A percentile compares a stretch with the other conserved stretches of the same genome.
Evolutionary conservation across 2,797 vertebrate species (phyloP).

Genomic region (Varecia variegata): DNA sequence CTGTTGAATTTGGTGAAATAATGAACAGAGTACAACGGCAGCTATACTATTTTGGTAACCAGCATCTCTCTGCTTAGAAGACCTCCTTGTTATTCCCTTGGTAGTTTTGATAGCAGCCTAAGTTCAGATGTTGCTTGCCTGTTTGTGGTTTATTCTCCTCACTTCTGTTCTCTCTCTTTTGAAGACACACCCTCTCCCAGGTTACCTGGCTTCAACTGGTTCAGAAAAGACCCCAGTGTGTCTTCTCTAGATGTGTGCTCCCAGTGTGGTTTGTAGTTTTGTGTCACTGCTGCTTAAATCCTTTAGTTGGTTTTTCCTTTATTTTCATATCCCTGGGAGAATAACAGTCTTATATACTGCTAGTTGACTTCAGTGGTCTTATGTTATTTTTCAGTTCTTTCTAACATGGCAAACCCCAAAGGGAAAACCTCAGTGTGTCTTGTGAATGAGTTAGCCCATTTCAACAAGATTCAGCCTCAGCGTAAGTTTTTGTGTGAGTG

Average conservation of each 20-base stretch:
- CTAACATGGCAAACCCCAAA: slow-evolving; percentile 99
- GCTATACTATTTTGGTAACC: not conserved
- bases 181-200: slow-evolving; percentile 17
- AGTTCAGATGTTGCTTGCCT: slow-evolving; percentile 9
- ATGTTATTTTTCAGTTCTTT: slow-evolving; percentile 87
- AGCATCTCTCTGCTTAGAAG: slow-evolving; percentile 5
- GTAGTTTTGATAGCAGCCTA: not conserved
- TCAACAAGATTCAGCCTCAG: slow-evolving; percentile 96
- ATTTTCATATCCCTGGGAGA: not conserved
- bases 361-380: slow-evolving; percentile 55
- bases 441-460: slow-evolving; percentile 99
- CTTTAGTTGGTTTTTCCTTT: not conserved
- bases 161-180: not conserved
- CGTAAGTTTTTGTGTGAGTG: slow-evolving; percentile 96
- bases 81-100: not conserved
- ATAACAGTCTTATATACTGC: not conserved
- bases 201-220: not conserved
- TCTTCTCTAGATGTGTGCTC: not conserved
- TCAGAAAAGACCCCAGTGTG: slow-evolving; percentile 26
- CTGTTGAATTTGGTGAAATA: not conserved
- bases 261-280: slow-evolving; percentile 21
- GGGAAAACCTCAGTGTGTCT: slow-evolving; percentile 99
- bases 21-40: not conserved
- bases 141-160: not conserved
- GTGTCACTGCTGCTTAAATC: not conserved